Evolutionary conservation across 2,113 vertebrate genomes (phyloP).

Genomic region (Eudyptes chrysolophus): DNA sequence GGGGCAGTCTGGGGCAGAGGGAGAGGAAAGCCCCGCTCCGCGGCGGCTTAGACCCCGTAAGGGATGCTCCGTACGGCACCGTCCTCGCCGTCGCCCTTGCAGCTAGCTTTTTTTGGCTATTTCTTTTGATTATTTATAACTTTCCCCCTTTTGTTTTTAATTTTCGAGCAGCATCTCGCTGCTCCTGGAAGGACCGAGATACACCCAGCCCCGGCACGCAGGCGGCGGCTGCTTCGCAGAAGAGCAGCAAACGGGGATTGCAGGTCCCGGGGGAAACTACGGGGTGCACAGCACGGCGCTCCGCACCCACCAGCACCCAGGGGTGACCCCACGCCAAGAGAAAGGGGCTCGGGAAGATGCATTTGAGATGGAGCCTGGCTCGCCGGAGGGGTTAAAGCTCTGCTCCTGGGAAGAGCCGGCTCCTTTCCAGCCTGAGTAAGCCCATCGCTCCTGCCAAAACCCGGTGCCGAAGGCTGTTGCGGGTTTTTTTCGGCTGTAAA

Average conservation of each 20-base stretch:
- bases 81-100: fast-evolving
- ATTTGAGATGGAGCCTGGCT: background rate
- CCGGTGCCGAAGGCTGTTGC: background rate
- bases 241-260: too few relatives aligned
- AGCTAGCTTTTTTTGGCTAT: fast-evolving
- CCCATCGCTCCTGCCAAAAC: background rate
- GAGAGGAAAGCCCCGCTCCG: background rate
- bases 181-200: background rate
- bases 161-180: background rate
- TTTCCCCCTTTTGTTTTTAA: background rate
- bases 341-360: fast-evolving
- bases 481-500: background rate
- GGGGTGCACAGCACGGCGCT: background rate
- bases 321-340: background rate
- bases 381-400: background rate
- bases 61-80: fast-evolving
- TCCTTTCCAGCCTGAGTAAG: background rate
- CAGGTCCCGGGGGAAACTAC: background rate
- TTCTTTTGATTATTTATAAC: background rate
- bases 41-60: fast-evolving
- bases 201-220: background rate
- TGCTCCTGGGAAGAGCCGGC: background rate
- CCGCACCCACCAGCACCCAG: background rate
- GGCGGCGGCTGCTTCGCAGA: background rate
- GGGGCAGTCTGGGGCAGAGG: background rate